These are phyloP conservation scores for Agelastica alni DNA, from an alignment of 2,888 invertebrate genomes.

Conservation along the genomic window DNA sequence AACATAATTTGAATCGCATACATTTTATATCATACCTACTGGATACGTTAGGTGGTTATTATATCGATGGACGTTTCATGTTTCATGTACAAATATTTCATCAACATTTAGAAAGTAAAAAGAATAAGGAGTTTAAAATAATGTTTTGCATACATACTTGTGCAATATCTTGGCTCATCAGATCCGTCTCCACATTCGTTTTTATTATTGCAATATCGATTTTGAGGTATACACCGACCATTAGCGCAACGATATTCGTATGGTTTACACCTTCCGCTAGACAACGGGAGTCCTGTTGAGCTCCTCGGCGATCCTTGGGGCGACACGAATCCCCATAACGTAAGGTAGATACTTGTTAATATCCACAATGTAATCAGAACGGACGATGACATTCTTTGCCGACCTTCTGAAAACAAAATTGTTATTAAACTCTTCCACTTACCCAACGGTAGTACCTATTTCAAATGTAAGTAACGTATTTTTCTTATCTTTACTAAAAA, in stretches of 20 bases:
- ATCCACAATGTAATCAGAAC: constrained; percentile 24
- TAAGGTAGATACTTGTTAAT: constrained; percentile 24
- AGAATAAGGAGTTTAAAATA: too few relatives aligned
- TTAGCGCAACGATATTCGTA: constrained; percentile 71
- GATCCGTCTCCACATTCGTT: constrained; percentile 82
- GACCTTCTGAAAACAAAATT: constrained; percentile 3
- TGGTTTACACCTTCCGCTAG: constrained; percentile 61
- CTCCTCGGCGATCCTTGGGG: constrained; percentile 13
- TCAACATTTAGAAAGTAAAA: too few relatives aligned
- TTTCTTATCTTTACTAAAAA: too few relatives aligned
- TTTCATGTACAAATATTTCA: too few relatives aligned
- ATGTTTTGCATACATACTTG: too few relatives aligned
- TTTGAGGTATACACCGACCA: constrained; percentile 69
- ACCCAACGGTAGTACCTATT: too few relatives aligned
- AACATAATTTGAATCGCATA: too few relatives aligned
- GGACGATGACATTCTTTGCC: constrained; percentile 28
- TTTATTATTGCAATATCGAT: constrained; percentile 76
- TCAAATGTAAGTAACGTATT: too few relatives aligned
- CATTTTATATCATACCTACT: too few relatives aligned
- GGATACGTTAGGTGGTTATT: too few relatives aligned
- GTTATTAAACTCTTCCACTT: too few relatives aligned
- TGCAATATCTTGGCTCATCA: constrained; percentile 80
- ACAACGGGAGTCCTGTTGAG: constrained; percentile 12
- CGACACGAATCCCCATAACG: constrained; percentile 9
- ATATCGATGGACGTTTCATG: too few relatives aligned